Base-by-base conservation (phyloP, 2,888 invertebrate genomes). In the Mythimna loreyi region DNA sequence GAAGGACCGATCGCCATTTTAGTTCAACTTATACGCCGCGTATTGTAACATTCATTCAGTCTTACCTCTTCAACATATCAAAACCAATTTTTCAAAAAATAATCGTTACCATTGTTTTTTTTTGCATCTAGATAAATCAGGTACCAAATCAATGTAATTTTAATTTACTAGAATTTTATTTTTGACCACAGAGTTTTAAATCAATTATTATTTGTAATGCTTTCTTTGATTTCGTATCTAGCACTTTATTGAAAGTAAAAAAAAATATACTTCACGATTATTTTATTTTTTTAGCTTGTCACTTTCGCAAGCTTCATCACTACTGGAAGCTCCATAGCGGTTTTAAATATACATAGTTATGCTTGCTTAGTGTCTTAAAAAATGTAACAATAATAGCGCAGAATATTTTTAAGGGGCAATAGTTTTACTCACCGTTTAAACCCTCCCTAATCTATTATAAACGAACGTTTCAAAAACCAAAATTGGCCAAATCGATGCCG, bases 41-140 rank as follows among this genome's bases (percentile, higher is more conserved):
- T n/a, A n/a, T n/a, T 30, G 2, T 25, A 23, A 68, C 19, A 4
- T 61, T 40, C 30, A 66, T 47, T 57, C 40, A 30, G 11, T 75
- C 50, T 40, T 59, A 50, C 45, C 13, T 68, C 43, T 60, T 19
- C n/a, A n/a, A 59, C 47, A 3, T 53, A 9, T 45, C 47, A 33
- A 53, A 40, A 5, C 56, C 30, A 11, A 30, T 28, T 61, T 62
- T 60, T 52, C 33, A 43, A 45, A 49, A 66, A 77, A 60, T 77
- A 66, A 80, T 67, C 56, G 25, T 58, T 50, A 25, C 21, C 65
- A 58, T 68, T 75, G 47, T 75, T 81, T 63, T 71, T 73, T 69
- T 79, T 82, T 75, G 84, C 81, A 58, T 81, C 72, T 81, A 84
- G 77, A 81, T 81, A 67, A 78, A 78, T 78, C 77, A 78, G 77